A percentile compares a stretch with the other conserved stretches of the same genome.
Conservation (phyloP, 2,888 invertebrate species). For the Drosophila leonis region DNA sequence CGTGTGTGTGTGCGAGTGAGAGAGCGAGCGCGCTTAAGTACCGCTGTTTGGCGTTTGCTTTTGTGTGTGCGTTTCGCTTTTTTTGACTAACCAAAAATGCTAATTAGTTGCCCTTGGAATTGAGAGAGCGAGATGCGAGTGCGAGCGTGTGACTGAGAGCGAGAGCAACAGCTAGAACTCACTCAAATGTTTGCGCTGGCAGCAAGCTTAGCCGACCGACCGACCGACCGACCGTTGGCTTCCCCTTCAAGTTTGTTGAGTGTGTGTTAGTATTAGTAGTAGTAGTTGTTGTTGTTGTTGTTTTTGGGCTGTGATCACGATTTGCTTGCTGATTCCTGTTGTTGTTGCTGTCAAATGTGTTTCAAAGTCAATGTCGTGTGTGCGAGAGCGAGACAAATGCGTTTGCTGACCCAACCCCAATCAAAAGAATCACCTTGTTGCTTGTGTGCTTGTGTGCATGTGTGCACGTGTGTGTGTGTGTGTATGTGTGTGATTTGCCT, state of each 20-base stretch:
- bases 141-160: background rate
- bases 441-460: conserved; percentile 37
- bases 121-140: conserved; percentile 31
- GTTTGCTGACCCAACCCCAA: conserved; percentile 41
- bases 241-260: conserved; percentile 6
- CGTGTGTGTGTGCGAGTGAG: conserved; percentile 6
- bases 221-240: conserved; percentile 5
- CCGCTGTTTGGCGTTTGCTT: conserved; percentile 16
- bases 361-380: conserved; percentile 83
- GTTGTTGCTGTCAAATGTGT: conserved; percentile 76
- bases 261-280: background rate
- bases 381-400: conserved; percentile 46
- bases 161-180: conserved; percentile 30
- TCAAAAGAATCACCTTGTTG: conserved; percentile 48
- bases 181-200: conserved; percentile 63
- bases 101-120: conserved; percentile 55
- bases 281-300: conserved; percentile 20
- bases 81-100: conserved; percentile 57
- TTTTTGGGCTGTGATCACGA: conserved; percentile 49
- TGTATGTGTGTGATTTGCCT: conserved; percentile 40
- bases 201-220: conserved; percentile 30
- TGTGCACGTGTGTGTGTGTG: conserved; percentile 18
- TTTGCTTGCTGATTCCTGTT: conserved; percentile 12
- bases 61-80: conserved; percentile 20
- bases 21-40: conserved; percentile 1